Conservation (phyloP, 2,888 invertebrate genomes). For the Eupithecia inturbata region DNA sequence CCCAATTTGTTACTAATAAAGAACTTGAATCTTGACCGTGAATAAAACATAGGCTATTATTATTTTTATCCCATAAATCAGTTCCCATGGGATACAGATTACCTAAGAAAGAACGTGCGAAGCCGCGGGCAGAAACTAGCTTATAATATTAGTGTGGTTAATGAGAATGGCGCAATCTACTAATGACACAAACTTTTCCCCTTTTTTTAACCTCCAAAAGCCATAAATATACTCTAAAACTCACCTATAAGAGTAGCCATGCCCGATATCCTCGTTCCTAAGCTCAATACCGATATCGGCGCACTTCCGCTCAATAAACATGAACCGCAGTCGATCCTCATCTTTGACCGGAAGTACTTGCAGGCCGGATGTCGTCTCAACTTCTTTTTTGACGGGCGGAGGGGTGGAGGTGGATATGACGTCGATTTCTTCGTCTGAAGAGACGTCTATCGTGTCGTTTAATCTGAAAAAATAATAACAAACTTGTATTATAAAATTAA, state of each 20-base stretch:
- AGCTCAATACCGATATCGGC: slow-evolving; percentile 73
- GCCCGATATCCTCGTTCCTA: slow-evolving; percentile 73
- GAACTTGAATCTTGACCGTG: too few species aligned
- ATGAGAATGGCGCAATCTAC: too few species aligned
- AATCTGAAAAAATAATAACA: slow-evolving; percentile 1
- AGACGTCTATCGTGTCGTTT: slow-evolving; percentile 33
- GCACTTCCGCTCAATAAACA: slow-evolving; percentile 71
- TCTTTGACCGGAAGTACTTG: slow-evolving; percentile 61
- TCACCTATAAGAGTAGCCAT: slow-evolving; percentile 74
- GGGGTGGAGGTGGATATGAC: slow-evolving; percentile 48
- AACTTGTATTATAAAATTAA: too few species aligned
- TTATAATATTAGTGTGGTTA: too few species aligned
- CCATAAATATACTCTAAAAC: slow-evolving; percentile 24
- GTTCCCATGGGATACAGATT: too few species aligned
- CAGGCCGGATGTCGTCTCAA: slow-evolving; percentile 42
- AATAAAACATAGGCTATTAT: too few species aligned
- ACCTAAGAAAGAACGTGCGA: too few species aligned
- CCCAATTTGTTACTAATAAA: too few species aligned
- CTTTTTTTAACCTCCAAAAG: too few species aligned
- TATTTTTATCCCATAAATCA: too few species aligned
- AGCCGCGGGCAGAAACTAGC: too few species aligned
- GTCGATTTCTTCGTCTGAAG: slow-evolving; percentile 1
- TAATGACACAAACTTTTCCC: too few species aligned
- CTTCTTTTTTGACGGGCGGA: slow-evolving; percentile 51
- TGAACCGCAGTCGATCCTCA: slow-evolving; percentile 64